Conservation (phyloP, 2,797 vertebrate species). For the Strix occidentalis region DNA sequence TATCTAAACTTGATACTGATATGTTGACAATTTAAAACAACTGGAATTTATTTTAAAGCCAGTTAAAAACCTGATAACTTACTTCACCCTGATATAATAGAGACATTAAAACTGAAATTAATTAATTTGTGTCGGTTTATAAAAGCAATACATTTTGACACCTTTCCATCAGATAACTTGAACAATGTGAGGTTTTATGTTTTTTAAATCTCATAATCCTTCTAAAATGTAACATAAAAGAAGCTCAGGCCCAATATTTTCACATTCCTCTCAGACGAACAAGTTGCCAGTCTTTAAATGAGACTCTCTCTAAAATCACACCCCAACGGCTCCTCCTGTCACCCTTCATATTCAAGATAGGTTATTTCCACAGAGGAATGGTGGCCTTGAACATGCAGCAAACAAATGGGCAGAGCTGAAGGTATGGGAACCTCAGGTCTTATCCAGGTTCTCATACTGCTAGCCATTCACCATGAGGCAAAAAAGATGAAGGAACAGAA, state of each 20-base stretch:
- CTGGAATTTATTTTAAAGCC: background rate
- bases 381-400: background rate
- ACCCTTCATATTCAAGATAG: background rate
- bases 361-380: background rate
- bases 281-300: background rate
- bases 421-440: background rate
- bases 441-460: background rate
- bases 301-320: background rate
- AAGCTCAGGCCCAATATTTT: background rate
- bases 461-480: background rate
- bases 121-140: background rate
- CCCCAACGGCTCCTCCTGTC: background rate
- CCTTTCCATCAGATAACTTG: background rate
- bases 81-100: background rate
- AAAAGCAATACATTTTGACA: background rate
- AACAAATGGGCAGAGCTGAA: background rate
- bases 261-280: background rate
- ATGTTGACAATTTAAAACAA: background rate
- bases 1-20: background rate
- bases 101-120: background rate
- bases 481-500: background rate
- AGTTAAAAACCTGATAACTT: background rate
- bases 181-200: background rate
- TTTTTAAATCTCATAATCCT: background rate
- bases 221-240: background rate